Base-by-base conservation (phyloP, 2,113 vertebrate species). In the Raja brachyura region DNA sequence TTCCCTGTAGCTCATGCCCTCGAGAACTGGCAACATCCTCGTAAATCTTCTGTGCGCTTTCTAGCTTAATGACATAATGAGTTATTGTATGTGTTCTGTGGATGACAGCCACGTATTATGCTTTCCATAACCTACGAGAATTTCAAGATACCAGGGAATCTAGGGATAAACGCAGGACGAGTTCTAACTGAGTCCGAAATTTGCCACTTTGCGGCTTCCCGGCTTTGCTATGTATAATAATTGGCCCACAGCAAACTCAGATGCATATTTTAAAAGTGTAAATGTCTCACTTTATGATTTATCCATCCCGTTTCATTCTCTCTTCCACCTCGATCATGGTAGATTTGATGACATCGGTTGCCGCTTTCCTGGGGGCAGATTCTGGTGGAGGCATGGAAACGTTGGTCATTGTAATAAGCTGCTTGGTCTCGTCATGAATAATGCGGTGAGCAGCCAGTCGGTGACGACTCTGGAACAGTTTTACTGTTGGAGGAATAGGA, bases 401-500 rank as follows among this genome's bases (percentile, higher is more conserved):
- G 28, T 18, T 10, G 13, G 59, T 5, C n/a, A 31, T 61, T 79
- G 20, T 39, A 39, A 63, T 81, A 56, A 93, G 0, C 1, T 22
- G 22, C 77, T 96, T 95, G 0, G 94, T 94, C 39, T 85, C 61
- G 1, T 92, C 18, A 31, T 97, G 95, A 94, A 99, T 96, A 94
- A 99, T 95, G 73, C 93, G 94, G 78, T 96, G 97, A 93, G 97
- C 98, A 3, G 98, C 97, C 0, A 95, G 94, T 88, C 98, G 95
- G 94, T 98, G 98, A 93, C 96, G 97, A 13, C 95, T 96, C 95
- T 99, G 98, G 76, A 95, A 97, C 0, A 95, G 96, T 93, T 95
- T 97, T 95, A 99, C 98, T 99, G 95, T 7, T 31, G 25, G 31
- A 39, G 77, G 61, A 93, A 61, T 93, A 59, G 70, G 54, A 39